Evolutionary conservation across 2,888 invertebrate species (phyloP).

Genomic region (Iphiclides podalirius): DNA sequence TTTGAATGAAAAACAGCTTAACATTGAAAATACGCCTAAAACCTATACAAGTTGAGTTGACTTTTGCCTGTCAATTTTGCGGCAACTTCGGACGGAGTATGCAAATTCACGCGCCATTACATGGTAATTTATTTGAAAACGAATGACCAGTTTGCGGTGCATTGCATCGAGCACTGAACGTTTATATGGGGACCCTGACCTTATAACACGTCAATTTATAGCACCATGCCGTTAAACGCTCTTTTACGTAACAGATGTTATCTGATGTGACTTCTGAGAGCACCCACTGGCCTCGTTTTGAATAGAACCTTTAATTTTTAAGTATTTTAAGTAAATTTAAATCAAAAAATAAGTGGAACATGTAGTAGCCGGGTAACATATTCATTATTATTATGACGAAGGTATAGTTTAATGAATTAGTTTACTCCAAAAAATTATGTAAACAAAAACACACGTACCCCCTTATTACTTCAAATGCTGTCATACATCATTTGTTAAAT

Average conservation of each 20-base stretch:
- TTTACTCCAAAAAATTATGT: too few species aligned
- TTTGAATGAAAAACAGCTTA: slow-evolving; percentile 63
- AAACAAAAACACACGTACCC: too few species aligned
- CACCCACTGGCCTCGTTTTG: slow-evolving; percentile 57
- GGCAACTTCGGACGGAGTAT: slow-evolving; percentile 61
- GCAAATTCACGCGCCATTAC: slow-evolving; percentile 79
- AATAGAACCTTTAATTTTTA: slow-evolving; percentile 65
- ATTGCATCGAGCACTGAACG: slow-evolving; percentile 74
- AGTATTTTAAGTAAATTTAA: too few species aligned
- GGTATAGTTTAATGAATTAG: too few species aligned
- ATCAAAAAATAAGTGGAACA: too few species aligned
- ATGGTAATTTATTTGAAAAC: slow-evolving; percentile 80
- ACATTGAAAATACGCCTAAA: slow-evolving; percentile 41
- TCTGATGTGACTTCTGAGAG: slow-evolving; percentile 58
- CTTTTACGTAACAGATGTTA: slow-evolving; percentile 75
- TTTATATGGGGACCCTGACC: slow-evolving; percentile 78
- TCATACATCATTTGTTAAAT: too few species aligned
- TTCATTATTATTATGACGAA: too few species aligned
- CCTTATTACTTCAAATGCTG: too few species aligned
- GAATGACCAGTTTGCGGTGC: slow-evolving; percentile 79
- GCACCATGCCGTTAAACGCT: slow-evolving; percentile 67
- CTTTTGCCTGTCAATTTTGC: slow-evolving; percentile 40
- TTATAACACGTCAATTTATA: slow-evolving; percentile 78
- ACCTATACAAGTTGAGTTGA: slow-evolving; percentile 40
- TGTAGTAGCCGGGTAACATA: too few species aligned